Conservation (phyloP, 1,140 invertebrate genomes). For the Drosophila parabipectinata region DNA sequence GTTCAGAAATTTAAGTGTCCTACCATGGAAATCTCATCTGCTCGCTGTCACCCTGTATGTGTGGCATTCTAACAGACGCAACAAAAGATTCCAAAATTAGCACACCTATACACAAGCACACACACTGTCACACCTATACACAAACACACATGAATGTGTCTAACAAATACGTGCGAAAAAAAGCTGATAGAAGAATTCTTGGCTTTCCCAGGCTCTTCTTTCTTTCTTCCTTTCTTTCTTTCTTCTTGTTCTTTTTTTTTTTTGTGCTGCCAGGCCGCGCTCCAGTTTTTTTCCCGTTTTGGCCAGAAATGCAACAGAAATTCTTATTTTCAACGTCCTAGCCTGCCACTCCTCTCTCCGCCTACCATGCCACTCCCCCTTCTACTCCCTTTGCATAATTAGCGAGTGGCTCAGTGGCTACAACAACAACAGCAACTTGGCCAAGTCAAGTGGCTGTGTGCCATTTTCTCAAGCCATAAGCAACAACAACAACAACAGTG, state of each 20-base stretch:
- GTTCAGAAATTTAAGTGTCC: not conserved
- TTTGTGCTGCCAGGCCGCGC: constrained; percentile 47
- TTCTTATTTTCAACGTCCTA: constrained; percentile 7
- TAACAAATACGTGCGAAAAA: constrained; percentile 61
- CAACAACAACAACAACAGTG: constrained; percentile 38
- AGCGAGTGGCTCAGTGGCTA: constrained; percentile 70
- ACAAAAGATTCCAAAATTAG: constrained; percentile 76
- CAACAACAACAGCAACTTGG: constrained; percentile 36
- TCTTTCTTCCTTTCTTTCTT: constrained; percentile 13
- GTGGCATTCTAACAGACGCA: constrained; percentile 55
- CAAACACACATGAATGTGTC: constrained; percentile 7
- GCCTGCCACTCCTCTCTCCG: not conserved
- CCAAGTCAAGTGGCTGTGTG: constrained; percentile 78
- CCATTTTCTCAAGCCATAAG: constrained; percentile 69
- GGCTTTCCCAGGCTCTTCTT: constrained; percentile 34
- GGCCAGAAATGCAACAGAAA: constrained; percentile 51
- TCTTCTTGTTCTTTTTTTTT: constrained; percentile 26
- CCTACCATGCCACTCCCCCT: not conserved
- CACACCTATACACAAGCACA: constrained; percentile 53
- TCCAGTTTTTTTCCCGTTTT: constrained; percentile 50
- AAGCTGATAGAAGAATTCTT: constrained; percentile 45
- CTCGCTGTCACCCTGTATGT: constrained; percentile 23
- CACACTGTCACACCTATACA: constrained; percentile 6
- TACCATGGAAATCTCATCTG: constrained; percentile 1
- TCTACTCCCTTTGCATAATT: constrained; percentile 63